Evolutionary conservation across 2,113 vertebrate genomes (phyloP).

Genomic region (Copsychus sechellarum): DNA sequence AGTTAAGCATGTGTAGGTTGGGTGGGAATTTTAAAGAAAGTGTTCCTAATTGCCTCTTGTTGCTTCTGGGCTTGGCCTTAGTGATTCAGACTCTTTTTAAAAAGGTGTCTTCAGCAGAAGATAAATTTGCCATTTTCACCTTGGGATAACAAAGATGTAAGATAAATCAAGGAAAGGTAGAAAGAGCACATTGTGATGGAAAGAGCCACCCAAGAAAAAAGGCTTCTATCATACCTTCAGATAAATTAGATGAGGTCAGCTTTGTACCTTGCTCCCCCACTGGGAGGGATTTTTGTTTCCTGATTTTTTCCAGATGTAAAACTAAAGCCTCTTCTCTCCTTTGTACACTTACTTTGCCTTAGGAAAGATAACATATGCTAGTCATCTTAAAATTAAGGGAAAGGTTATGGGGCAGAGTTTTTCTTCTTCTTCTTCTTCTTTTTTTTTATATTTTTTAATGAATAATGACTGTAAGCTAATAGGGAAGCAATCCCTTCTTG

Average conservation of each 20-base stretch:
- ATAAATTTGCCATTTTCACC: slow-evolving; percentile 19
- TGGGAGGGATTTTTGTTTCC: slow-evolving; percentile 57
- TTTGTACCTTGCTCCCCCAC: slow-evolving; percentile 42
- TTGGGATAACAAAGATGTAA: slow-evolving; percentile 41
- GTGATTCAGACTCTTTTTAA: slow-evolving; percentile 41
- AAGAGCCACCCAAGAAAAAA: slow-evolving; percentile 22
- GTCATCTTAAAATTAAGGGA: neutral
- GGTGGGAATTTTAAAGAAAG: slow-evolving; percentile 42
- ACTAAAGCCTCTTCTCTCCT: slow-evolving; percentile 34
- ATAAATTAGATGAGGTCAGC: slow-evolving; percentile 62
- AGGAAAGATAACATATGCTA: slow-evolving; percentile 19
- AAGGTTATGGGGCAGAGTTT: neutral
- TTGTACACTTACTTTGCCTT: slow-evolving; percentile 41
- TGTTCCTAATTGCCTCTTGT: slow-evolving; percentile 63
- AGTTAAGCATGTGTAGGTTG: slow-evolving; percentile 41
- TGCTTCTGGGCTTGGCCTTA: slow-evolving; percentile 65
- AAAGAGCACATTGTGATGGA: slow-evolving; percentile 24
- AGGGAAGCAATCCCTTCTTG: neutral
- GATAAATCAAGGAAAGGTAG: slow-evolving; percentile 54
- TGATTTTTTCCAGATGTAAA: slow-evolving; percentile 35
- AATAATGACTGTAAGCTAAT: neutral
- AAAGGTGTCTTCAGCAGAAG: slow-evolving; percentile 39
- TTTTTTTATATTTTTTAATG: neutral
- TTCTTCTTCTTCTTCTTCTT: neutral
- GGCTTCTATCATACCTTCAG: slow-evolving; percentile 16